Conservation (phyloP, 2,797 vertebrate species). For the Coranthus polyacanthus region DNA sequence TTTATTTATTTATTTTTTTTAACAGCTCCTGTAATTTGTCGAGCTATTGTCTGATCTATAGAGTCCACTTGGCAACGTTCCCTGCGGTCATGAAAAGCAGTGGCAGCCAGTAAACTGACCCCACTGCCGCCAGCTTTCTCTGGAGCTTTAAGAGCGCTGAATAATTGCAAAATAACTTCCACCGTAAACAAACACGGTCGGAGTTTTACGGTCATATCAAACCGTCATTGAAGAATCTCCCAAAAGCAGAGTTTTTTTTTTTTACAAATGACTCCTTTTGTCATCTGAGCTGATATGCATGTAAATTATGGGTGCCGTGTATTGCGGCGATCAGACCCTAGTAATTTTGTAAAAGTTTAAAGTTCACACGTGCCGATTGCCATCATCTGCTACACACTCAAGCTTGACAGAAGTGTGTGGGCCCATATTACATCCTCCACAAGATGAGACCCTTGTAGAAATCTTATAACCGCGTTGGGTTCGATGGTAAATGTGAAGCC, state of each 20-base stretch:
- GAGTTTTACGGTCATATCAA: constrained; percentile 9
- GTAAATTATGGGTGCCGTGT: background rate
- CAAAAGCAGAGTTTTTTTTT: constrained; percentile 2
- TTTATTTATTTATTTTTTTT: too few relatives aligned
- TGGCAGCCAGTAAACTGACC: constrained; percentile 43
- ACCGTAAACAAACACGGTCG: constrained; percentile 21
- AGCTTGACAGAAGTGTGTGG: too few relatives aligned
- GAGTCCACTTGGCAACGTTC: constrained; percentile 42
- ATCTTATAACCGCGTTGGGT: too few relatives aligned
- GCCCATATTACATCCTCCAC: too few relatives aligned
- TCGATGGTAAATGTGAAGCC: too few relatives aligned
- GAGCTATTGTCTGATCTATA: constrained; percentile 38
- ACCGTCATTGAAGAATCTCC: background rate
- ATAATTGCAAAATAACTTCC: constrained; percentile 17
- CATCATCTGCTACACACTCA: too few relatives aligned
- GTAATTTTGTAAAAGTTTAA: too few relatives aligned
- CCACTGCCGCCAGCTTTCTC: constrained; percentile 15
- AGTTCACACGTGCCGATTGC: too few relatives aligned
- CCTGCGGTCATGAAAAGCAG: constrained; percentile 33
- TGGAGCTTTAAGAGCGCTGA: constrained; percentile 12
- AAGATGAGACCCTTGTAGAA: too few relatives aligned
- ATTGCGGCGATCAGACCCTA: too few relatives aligned
- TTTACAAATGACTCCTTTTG: background rate
- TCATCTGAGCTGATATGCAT: constrained; percentile 8
- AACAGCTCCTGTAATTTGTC: constrained; percentile 35